Conservation (phyloP, 2,888 invertebrate genomes). For the Exocentrus adspersus region DNA sequence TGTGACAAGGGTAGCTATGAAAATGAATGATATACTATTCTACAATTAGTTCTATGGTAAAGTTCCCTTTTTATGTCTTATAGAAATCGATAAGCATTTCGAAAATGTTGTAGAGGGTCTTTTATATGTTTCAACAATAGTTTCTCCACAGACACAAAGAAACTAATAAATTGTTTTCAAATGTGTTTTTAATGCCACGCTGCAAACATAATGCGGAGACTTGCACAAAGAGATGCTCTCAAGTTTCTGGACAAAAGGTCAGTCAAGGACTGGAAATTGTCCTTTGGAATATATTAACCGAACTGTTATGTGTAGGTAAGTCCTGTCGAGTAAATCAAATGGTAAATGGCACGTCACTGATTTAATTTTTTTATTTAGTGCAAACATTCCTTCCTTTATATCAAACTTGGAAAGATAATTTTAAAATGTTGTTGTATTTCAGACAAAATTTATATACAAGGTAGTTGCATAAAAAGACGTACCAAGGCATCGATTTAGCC, state of each 20-base stretch:
- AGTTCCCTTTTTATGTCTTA: background rate
- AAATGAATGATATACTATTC: conserved; percentile 1
- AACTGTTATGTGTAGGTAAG: background rate
- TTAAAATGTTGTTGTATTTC: conserved; percentile 10
- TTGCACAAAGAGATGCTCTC: background rate
- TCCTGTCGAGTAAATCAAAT: background rate
- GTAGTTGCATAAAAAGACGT: background rate
- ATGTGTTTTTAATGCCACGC: conserved; percentile 6
- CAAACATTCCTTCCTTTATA: background rate
- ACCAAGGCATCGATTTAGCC: conserved; percentile 12
- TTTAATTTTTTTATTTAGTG: too few relatives aligned
- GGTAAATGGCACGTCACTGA: too few relatives aligned
- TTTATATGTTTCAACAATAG: background rate
- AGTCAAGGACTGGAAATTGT: background rate
- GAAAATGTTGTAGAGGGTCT: background rate
- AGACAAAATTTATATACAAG: background rate
- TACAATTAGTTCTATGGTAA: conserved; percentile 13
- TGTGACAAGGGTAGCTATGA: conserved; percentile 1
- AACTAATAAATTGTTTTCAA: conserved; percentile 10
- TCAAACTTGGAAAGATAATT: too few relatives aligned
- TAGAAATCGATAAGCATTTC: background rate
- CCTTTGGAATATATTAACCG: background rate
- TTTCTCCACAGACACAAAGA: conserved; percentile 1
- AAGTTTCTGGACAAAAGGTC: background rate
- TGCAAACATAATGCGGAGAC: background rate